A percentile compares a stretch with the other conserved stretches of the same genome.
phyloP scores from a whole-genome alignment of 2,888 invertebrate species.

The Thelaira solivaga region DNA sequence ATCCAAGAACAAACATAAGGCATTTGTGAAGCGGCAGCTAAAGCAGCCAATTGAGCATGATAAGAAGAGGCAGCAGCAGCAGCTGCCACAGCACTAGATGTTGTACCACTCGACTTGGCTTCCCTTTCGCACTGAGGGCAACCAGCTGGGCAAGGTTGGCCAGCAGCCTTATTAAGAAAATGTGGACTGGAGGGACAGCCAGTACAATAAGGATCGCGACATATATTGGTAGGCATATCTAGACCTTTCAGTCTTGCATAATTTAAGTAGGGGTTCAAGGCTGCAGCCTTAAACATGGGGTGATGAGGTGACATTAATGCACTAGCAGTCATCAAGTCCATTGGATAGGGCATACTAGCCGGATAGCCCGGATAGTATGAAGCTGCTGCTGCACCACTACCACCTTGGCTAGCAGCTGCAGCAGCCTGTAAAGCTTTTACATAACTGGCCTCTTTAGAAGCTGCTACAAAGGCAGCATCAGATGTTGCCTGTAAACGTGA shows the following conservation, averaged over 20 bases:
- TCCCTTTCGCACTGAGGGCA: conserved; percentile 88
- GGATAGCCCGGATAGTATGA: conserved; percentile 78
- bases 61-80: conserved; percentile 85
- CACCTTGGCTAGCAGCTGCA: conserved; percentile 65
- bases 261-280: conserved; percentile 88
- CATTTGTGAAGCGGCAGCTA: conserved; percentile 88
- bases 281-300: conserved; percentile 84
- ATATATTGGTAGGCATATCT: conserved; percentile 83
- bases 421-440: conserved; percentile 76
- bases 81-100: conserved; percentile 74
- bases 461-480: conserved; percentile 67
- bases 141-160: conserved; percentile 87
- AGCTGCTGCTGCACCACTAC: conserved; percentile 59
- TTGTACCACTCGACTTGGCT: conserved; percentile 49
- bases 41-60: conserved; percentile 87
- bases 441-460: conserved; percentile 75
- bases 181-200: conserved; percentile 93
- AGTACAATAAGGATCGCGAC: conserved; percentile 94
- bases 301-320: conserved; percentile 87
- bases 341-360: conserved; percentile 79
- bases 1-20: conserved; percentile 96
- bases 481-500: conserved; percentile 66
- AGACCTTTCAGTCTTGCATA: conserved; percentile 89
- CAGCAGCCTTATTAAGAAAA: conserved; percentile 80
- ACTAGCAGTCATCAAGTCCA: conserved; percentile 86